Percentiles rank a stretch among this genome's conserved stretches.
phyloP scores from a whole-genome alignment of 1,140 invertebrate species.

The Panagrolaimus sp. region DNA sequence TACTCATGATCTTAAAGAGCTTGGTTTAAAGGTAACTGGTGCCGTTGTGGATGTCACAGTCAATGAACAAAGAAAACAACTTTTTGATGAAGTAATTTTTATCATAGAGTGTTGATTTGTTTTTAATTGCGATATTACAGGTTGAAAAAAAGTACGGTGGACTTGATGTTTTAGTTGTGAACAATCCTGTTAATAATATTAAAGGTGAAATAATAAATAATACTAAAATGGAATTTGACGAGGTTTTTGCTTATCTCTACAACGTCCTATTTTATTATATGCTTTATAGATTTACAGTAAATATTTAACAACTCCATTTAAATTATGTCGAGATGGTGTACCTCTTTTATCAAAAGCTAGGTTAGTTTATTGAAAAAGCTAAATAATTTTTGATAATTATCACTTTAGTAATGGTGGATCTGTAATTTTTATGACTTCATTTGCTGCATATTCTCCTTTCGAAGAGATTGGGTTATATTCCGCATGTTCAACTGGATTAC shows the following conservation, averaged over 20 bases:
- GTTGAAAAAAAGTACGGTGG: constrained; percentile 25
- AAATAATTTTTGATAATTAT: background rate
- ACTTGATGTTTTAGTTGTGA: constrained; percentile 25
- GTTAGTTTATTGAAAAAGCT: constrained; percentile 8
- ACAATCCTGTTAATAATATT: constrained; percentile 16
- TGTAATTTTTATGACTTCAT: constrained; percentile 66
- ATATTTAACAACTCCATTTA: constrained; percentile 31
- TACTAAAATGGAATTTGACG: constrained; percentile 24
- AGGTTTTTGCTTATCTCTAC: no score
- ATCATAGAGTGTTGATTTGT: background rate
- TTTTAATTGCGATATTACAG: constrained; percentile 18
- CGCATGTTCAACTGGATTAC: constrained; percentile 81
- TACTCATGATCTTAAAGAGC: constrained; percentile 18
- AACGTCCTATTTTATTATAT: no score
- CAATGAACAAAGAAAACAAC: constrained; percentile 15
- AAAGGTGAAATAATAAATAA: constrained; percentile 31
- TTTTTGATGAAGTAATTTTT: constrained; percentile 18
- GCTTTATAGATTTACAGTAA: constrained; percentile 22
- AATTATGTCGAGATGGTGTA: constrained; percentile 4
- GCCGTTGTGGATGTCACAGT: constrained; percentile 21
- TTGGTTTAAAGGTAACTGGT: constrained; percentile 19
- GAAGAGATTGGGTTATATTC: constrained; percentile 78
- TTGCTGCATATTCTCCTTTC: constrained; percentile 75
- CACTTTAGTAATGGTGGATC: constrained; percentile 30
- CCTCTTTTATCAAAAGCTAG: constrained; percentile 32